Evolutionary conservation across 1,140 invertebrate genomes (phyloP), one percentile per base, ranked within the genome.

Genomic region (Drosophila grimshawi): DNA sequence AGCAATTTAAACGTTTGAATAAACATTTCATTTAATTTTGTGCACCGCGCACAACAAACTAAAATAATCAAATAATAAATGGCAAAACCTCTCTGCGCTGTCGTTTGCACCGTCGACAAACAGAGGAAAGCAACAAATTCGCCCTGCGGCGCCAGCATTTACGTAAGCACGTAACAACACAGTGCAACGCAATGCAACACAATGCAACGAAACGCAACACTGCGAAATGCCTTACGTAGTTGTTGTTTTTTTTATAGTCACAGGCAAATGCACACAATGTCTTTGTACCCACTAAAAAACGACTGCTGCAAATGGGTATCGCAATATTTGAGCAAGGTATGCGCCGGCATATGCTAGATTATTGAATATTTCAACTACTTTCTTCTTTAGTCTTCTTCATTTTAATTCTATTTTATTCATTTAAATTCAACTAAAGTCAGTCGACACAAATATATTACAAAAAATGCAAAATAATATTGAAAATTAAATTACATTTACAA

Each of bases 1-100:
- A 85, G 85, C 80, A 83, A 85, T 85, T 88, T 89, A 68, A 81
- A 81, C 85, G 85, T 89, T 89, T 89, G 85, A 89, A 89, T 89
- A 89, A 89, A 78, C 85, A 89, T 89, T 89, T 89, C 68, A 89
- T 89, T 89, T 89, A 89, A 89, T 89, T 89, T 89, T 61, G 46
- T 64, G 83, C 78, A 73, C 43, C 56, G 57, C 66, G 57, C 74
- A 76, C 46, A 71, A 63, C 80, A 86, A 81, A 78, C 74, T 81
- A 77, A 83, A 81, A 80, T 76, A 83, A 80, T 83, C 76, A 80
- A 88, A 88, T 89, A 80, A 88, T 77, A 88, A 68, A 62, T 61
- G 64, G 69, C 52, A 76, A 79, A 52, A 37, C 35, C 53, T 52
- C 53, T 59, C 35, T 60, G 72, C 41, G 30, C 43, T 32, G 45